phyloP scores from a whole-genome alignment of 2,888 invertebrate genomes.

The Coelogynopora nodosa region DNA sequence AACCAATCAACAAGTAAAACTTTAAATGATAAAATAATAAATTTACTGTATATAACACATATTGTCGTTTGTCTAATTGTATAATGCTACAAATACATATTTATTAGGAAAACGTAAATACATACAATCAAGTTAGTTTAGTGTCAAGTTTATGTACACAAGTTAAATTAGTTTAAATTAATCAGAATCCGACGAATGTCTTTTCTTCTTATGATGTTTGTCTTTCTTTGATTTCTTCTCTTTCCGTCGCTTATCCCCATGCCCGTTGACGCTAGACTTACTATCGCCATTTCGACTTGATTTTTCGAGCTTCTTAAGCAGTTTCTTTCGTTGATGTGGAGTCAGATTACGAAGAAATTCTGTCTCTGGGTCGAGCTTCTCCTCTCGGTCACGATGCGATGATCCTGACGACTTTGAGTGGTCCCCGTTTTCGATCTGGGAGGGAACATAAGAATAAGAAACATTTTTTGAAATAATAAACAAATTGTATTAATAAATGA shows the following conservation, averaged over 20 bases:
- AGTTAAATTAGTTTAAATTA: background rate
- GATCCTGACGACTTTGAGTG: background rate
- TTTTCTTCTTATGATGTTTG: slow-evolving; percentile 32
- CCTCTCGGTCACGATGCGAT: background rate
- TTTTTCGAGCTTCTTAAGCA: slow-evolving; percentile 68
- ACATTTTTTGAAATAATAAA: too few species aligned
- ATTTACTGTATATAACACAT: background rate
- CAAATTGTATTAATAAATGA: too few species aligned
- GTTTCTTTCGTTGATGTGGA: slow-evolving; percentile 78
- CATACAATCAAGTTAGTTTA: too few species aligned
- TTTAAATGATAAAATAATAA: too few species aligned
- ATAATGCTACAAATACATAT: background rate
- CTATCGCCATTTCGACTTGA: slow-evolving; percentile 7
- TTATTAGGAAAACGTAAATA: too few species aligned
- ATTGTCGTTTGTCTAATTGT: background rate
- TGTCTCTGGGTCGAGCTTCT: slow-evolving; percentile 54
- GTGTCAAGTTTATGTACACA: background rate
- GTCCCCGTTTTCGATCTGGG: background rate
- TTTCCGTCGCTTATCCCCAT: background rate
- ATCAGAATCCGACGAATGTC: slow-evolving; percentile 3
- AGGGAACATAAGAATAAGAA: too few species aligned
- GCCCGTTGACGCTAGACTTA: background rate
- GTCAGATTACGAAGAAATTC: slow-evolving; percentile 74
- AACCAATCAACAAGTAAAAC: too few species aligned
- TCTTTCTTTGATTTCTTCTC: slow-evolving; percentile 32